Percentiles rank a stretch among this genome's conserved stretches.
Evolutionary conservation across 2,113 vertebrate species (phyloP).

Genomic region (Austrofundulus limnaeus): DNA sequence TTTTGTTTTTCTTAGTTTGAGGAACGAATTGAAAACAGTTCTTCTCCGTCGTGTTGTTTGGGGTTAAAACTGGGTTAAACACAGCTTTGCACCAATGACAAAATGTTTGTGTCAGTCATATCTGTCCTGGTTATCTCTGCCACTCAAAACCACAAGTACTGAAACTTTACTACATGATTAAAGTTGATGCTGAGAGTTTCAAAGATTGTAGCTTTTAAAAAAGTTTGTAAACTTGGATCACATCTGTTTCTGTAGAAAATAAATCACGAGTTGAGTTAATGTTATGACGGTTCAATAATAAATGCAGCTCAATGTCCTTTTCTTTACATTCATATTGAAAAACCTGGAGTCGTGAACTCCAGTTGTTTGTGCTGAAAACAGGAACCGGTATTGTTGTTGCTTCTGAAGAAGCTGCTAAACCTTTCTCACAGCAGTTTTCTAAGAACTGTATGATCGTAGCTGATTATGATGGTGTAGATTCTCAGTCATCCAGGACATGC

Average conservation of each 20-base stretch:
- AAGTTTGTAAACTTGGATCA: neutral
- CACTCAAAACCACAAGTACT: neutral
- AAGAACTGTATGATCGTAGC: too few species aligned
- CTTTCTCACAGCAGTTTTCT: too few species aligned
- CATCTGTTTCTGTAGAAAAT: neutral
- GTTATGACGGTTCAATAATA: neutral
- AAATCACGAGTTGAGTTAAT: neutral
- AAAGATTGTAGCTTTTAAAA: neutral
- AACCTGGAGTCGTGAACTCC: neutral
- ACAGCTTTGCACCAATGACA: neutral
- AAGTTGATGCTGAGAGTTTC: neutral
- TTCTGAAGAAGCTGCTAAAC: too few species aligned
- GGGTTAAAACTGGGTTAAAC: neutral
- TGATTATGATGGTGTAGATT: too few species aligned
- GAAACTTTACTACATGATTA: neutral
- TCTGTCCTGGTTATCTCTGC: neutral
- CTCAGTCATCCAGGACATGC: too few species aligned
- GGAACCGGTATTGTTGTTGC: neutral
- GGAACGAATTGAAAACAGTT: neutral
- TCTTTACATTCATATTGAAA: neutral
- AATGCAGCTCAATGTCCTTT: neutral
- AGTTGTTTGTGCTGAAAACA: slow-evolving; percentile 4
- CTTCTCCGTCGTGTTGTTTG: neutral
- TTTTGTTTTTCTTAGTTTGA: neutral
- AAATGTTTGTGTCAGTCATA: neutral